These are phyloP conservation scores for Percopsis transmontana DNA, from an alignment of 2,113 vertebrate genomes.

Conservation along the genomic window DNA sequence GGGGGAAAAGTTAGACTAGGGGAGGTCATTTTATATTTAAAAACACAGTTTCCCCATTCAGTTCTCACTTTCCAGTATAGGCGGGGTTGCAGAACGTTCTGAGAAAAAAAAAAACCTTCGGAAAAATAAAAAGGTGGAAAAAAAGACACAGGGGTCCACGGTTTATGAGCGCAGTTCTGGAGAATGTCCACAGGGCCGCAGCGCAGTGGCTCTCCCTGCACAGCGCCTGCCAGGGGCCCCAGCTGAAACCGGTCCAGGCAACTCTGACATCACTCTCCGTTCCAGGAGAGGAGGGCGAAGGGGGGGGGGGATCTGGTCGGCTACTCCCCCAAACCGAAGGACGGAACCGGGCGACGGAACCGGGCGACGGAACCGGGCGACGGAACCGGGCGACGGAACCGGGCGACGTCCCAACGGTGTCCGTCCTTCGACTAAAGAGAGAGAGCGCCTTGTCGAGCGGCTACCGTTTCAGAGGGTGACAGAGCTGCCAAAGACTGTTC, in stretches of 20 bases:
- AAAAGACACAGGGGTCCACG: constrained; percentile 10
- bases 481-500: constrained; percentile 36
- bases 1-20: not conserved
- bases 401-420: constrained; percentile 39
- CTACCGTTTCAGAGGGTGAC: constrained; percentile 23
- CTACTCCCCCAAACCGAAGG: constrained; percentile 37
- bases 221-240: constrained; percentile 36
- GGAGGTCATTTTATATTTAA: constrained; percentile 45
- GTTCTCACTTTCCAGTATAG: constrained; percentile 49
- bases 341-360: too few relatives aligned
- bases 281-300: constrained; percentile 49
- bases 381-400: constrained; percentile 28
- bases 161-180: constrained; percentile 46
- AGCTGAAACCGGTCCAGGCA: constrained; percentile 61
- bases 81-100: constrained; percentile 10
- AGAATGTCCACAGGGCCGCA: constrained; percentile 54
- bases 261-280: constrained; percentile 66
- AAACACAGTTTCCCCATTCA: constrained; percentile 59
- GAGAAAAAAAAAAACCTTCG: constrained; percentile 23
- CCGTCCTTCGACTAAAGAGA: constrained; percentile 32
- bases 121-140: constrained; percentile 48
- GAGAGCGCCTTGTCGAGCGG: constrained; percentile 27
- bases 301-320: constrained; percentile 41
- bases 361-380: too few relatives aligned
- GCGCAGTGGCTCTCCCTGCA: constrained; percentile 16